These are phyloP conservation scores for Gymnogyps californianus DNA, from an alignment of 2,113 vertebrate genomes.

Conservation along the genomic window DNA sequence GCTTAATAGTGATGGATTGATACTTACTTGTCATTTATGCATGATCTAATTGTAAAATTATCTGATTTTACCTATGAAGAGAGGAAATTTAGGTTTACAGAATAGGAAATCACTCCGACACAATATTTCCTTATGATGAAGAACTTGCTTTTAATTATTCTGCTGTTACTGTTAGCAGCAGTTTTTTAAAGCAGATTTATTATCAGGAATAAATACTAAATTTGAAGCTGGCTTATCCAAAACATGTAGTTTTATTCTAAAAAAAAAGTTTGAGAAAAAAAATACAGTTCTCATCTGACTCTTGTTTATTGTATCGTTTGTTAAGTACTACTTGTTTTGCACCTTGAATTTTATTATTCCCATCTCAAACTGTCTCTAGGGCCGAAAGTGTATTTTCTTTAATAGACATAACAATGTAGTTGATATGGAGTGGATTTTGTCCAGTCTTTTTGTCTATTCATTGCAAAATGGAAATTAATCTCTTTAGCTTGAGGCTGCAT, in stretches of 20 bases:
- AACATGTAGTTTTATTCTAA: not conserved
- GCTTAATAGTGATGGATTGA: not conserved
- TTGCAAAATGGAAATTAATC: conserved; percentile 82
- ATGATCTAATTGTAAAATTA: not conserved
- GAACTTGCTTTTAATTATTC: not conserved
- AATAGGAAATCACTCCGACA: not conserved
- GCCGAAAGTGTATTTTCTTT: conserved; percentile 4
- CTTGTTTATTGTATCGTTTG: not conserved
- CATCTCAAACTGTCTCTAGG: not conserved
- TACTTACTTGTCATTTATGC: not conserved
- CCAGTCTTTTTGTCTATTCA: conserved; percentile 57
- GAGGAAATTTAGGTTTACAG: not conserved
- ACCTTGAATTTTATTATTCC: not conserved
- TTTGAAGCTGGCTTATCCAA: not conserved
- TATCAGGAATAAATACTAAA: not conserved
- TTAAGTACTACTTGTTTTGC: not conserved
- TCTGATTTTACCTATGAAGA: not conserved
- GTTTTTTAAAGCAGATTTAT: not conserved
- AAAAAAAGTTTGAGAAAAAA: not conserved
- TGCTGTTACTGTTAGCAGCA: not conserved
- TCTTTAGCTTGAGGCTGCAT: conserved; percentile 77
- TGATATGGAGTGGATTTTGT: conserved; percentile 19
- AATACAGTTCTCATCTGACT: not conserved
- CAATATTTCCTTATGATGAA: not conserved
- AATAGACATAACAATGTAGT: not conserved